A percentile compares a stretch with the other conserved stretches of the same genome.
Evolutionary conservation across 37 sponge, comb jelly and placozoan genomes (phyloP).

Genomic region (Ephydatia muelleri): DNA sequence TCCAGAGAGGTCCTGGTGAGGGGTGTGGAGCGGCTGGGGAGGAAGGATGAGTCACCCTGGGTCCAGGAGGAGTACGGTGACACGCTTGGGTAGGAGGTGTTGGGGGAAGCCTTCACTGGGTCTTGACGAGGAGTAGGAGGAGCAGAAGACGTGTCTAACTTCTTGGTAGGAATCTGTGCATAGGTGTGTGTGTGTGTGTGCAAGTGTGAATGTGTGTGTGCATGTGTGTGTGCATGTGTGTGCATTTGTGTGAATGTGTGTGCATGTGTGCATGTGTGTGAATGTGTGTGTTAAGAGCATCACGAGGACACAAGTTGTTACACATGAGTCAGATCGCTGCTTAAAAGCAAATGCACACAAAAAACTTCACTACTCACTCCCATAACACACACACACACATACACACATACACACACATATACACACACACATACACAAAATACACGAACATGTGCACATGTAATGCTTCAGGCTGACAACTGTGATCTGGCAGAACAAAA

Average conservation of each 20-base stretch:
- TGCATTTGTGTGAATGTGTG: background rate
- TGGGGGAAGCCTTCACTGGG: background rate
- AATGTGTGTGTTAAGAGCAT: slow-evolving; percentile 7
- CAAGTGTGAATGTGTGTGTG: too few species aligned
- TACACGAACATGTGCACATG: too few species aligned
- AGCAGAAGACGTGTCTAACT: background rate
- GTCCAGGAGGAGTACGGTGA: background rate
- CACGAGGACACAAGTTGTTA: background rate
- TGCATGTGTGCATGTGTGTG: background rate
- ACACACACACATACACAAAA: slow-evolving; percentile 23
- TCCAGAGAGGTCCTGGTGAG: background rate
- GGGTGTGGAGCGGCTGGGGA: background rate
- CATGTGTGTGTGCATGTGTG: too few species aligned
- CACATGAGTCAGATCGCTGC: background rate
- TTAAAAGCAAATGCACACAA: background rate
- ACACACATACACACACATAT: slow-evolving; percentile 3
- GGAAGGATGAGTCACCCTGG: background rate
- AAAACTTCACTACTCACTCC: background rate
- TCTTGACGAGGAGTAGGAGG: background rate
- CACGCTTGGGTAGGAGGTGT: background rate
- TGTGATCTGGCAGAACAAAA: too few species aligned
- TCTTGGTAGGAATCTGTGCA: slow-evolving; percentile 6
- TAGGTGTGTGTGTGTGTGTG: slow-evolving; percentile 5
- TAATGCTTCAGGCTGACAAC: too few species aligned
- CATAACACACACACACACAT: slow-evolving; percentile 1